Evolutionary conservation across 1,140 invertebrate species (phyloP).

Genomic region (Pectinophora gossypiella): DNA sequence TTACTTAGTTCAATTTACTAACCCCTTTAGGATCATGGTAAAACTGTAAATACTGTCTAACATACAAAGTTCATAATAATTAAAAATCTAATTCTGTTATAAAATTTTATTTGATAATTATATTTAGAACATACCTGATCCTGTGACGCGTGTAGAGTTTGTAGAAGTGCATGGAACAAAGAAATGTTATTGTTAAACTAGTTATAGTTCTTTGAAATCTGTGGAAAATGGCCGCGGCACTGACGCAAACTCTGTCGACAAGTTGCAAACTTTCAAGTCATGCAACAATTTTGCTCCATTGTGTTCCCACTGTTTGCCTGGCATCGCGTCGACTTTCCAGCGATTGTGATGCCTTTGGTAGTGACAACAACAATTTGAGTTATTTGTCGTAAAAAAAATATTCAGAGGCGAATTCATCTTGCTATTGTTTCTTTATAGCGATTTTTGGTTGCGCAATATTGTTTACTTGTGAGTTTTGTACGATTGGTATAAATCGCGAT

Average conservation of each 20-base stretch:
- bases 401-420: background rate
- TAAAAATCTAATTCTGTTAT: conserved; percentile 1
- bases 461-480: conserved; percentile 14
- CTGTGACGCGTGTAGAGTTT: conserved; percentile 23
- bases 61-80: background rate
- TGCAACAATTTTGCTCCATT: conserved; percentile 32
- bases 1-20: conserved; percentile 14
- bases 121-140: conserved; percentile 51
- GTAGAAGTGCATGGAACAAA: conserved; percentile 52
- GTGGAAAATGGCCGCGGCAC: conserved; percentile 8
- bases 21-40: conserved; percentile 8
- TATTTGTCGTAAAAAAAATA: conserved; percentile 20
- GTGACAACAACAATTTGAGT: conserved; percentile 18
- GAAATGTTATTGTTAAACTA: conserved; percentile 3
- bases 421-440: background rate
- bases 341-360: conserved; percentile 31
- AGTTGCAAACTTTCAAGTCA: conserved; percentile 29
- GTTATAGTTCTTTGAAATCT: background rate
- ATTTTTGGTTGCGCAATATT: conserved; percentile 16
- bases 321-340: conserved; percentile 35
- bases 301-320: conserved; percentile 27
- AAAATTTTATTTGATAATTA: conserved; percentile 4
- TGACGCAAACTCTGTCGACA: conserved; percentile 2
- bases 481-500: background rate
- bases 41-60: background rate